Evolutionary conservation across 2,888 invertebrate genomes (phyloP).

Genomic region (Limnephilus marmoratus): DNA sequence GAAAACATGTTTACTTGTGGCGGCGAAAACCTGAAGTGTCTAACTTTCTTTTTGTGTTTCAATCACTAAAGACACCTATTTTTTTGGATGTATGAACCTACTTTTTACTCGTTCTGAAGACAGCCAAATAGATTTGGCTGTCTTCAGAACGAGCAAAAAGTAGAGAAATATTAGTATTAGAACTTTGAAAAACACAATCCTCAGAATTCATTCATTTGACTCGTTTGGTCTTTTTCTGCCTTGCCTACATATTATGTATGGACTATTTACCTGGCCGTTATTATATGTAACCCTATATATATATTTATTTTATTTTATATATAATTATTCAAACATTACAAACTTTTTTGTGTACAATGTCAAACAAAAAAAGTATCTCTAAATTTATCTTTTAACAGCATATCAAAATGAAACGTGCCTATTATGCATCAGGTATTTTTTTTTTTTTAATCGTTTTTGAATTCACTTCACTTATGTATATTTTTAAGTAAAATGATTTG

Average conservation of each 20-base stretch:
- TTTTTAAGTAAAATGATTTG: neutral
- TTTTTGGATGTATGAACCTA: neutral
- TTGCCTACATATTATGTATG: neutral
- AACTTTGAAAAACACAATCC: neutral
- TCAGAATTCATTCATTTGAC: neutral
- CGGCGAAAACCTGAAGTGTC: neutral
- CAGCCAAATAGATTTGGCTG: neutral
- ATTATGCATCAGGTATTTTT: neutral
- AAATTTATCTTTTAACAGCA: neutral
- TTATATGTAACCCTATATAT: neutral
- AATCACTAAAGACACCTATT: neutral
- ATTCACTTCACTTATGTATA: neutral
- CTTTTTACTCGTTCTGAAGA: neutral
- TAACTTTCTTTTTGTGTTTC: neutral
- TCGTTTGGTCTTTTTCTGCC: neutral
- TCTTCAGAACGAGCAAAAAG: no score
- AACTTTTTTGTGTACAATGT: neutral
- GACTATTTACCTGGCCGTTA: neutral
- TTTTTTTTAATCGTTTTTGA: neutral
- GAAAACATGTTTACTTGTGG: neutral
- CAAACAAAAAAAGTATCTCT: neutral
- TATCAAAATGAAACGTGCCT: neutral
- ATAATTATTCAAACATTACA: neutral
- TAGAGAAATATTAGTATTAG: no score
- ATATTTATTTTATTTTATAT: neutral